Evolutionary conservation across 2,888 invertebrate genomes (phyloP), one percentile per base, ranked within the genome.

Genomic region (Stenchaetothrips biformis): DNA sequence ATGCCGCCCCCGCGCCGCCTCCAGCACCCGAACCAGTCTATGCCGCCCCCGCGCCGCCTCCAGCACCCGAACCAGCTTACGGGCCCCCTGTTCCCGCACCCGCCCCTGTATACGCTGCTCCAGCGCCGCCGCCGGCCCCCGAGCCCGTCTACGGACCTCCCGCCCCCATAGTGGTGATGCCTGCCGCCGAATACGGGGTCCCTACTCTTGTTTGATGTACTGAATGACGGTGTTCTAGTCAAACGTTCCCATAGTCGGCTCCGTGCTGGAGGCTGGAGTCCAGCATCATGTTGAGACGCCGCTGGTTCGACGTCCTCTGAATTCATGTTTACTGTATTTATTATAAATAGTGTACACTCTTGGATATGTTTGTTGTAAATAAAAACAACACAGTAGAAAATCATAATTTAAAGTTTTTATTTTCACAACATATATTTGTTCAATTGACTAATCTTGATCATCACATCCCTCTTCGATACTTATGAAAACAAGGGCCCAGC

Each of bases 351-450:
- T 37, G 37, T 37, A 4, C 37, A 37, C 37, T 37, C 37, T 1
- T 37, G 37, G 37, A 4, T 37, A 37, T 37, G 37, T 37, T 37
- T 37, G 37, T 37, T 37, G 37, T 37, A 53, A 74, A 74, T 74
- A 74, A 74, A 74, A 74, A 74, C 67, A 74, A 74, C 18, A 53
- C 67, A 74, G 21, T 25, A 74, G 25, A 74, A 74, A 74, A 74
- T 74, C 67, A 74, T 74, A 74, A 74, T 74, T 74, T 74, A 74
- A 74, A 25, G 25, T 7, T 74, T 74, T 74, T 74, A 74, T 74
- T 74, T 74, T 74, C 67, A 74, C 67, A 74, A 74, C 67, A 74
- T 74, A 74, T 74, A 74, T 74, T 74, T 74, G 67, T 74, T 74
- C 67, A 74, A 74, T 74, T 74, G 67, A 74, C 67, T 74, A 74